Percentiles rank a stretch among this genome's conserved stretches.
These are phyloP conservation scores for Ennomos erosarius DNA, from an alignment of 2,888 invertebrate species.

Conservation along the genomic window DNA sequence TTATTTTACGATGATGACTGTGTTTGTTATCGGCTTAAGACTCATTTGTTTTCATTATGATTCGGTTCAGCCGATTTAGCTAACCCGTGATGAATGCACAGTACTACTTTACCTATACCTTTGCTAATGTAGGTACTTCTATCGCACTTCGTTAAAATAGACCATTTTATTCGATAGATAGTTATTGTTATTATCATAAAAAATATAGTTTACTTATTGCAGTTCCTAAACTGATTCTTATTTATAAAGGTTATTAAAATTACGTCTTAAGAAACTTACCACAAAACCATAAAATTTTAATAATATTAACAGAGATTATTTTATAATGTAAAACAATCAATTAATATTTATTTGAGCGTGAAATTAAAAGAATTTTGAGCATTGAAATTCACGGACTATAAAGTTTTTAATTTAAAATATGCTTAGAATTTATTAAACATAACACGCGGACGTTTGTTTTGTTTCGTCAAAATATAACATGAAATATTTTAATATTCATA, in stretches of 20 bases:
- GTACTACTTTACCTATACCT: no score
- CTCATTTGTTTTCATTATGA: conserved; percentile 30
- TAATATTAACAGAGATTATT: conserved; percentile 38
- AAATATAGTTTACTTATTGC: no score
- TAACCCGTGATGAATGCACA: conserved; percentile 2
- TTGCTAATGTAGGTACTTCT: no score
- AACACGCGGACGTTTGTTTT: conserved; percentile 14
- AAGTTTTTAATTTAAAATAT: conserved; percentile 35
- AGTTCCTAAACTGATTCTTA: no score
- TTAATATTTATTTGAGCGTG: conserved; percentile 63
- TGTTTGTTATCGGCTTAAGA: conserved; percentile 32
- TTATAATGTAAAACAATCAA: conserved; percentile 45
- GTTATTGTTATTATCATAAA: no score
- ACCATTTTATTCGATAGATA: no score
- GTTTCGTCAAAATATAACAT: not conserved
- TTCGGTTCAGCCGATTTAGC: conserved; percentile 16
- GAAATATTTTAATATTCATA: no score
- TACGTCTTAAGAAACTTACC: conserved; percentile 18
- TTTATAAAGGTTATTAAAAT: no score
- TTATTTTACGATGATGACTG: conserved; percentile 40
- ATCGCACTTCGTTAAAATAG: no score
- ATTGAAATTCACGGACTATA: conserved; percentile 49
- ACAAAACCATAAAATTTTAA: conserved; percentile 36
- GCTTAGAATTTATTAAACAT: conserved; percentile 31
- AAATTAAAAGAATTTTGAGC: conserved; percentile 58